A percentile compares a stretch with the other conserved stretches of the same genome.
Evolutionary conservation across 2,113 vertebrate genomes (phyloP).

Genomic region (Pseudolaguvia tuberculata): DNA sequence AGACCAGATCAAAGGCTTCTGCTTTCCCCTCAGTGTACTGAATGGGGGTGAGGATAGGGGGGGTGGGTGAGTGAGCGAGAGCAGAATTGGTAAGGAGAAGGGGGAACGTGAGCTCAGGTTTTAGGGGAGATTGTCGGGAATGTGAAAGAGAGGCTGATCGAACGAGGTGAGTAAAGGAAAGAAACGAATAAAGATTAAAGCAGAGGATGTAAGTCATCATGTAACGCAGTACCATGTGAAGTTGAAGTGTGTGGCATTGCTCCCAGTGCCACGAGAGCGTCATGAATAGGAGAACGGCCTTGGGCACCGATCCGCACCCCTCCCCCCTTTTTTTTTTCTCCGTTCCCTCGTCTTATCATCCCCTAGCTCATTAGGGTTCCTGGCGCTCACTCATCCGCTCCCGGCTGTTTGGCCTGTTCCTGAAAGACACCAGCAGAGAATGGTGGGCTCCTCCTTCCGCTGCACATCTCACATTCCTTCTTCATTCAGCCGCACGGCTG

Average conservation of each 20-base stretch:
- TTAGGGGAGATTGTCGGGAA: slow-evolving; percentile 24
- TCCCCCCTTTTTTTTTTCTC: neutral
- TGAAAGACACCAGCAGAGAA: slow-evolving; percentile 26
- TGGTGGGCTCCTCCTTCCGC: slow-evolving; percentile 10
- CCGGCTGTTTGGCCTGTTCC: slow-evolving; percentile 24
- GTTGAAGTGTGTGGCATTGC: slow-evolving; percentile 35
- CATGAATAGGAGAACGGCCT: slow-evolving; percentile 31
- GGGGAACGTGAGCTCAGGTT: neutral
- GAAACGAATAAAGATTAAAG: slow-evolving; percentile 20
- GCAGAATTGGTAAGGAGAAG: neutral
- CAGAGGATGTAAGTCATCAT: slow-evolving; percentile 28
- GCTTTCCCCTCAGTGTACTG: slow-evolving; percentile 47
- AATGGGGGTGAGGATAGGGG: slow-evolving; percentile 24
- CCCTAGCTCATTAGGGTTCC: slow-evolving; percentile 34
- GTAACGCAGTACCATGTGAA: slow-evolving; percentile 21
- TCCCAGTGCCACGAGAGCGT: slow-evolving; percentile 20
- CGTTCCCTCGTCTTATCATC: slow-evolving; percentile 6
- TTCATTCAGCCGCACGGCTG: slow-evolving; percentile 21
- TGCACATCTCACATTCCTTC: slow-evolving; percentile 11
- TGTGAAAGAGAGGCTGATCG: slow-evolving; percentile 2
- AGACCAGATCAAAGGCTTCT: slow-evolving; percentile 57
- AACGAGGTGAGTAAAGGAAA: slow-evolving; percentile 4
- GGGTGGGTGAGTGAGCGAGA: slow-evolving; percentile 15
- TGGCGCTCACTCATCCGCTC: slow-evolving; percentile 21
- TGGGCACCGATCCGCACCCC: slow-evolving; percentile 23